Base-by-base conservation (phyloP, 2,113 vertebrate species). In the Catharus fuscescens region DNA sequence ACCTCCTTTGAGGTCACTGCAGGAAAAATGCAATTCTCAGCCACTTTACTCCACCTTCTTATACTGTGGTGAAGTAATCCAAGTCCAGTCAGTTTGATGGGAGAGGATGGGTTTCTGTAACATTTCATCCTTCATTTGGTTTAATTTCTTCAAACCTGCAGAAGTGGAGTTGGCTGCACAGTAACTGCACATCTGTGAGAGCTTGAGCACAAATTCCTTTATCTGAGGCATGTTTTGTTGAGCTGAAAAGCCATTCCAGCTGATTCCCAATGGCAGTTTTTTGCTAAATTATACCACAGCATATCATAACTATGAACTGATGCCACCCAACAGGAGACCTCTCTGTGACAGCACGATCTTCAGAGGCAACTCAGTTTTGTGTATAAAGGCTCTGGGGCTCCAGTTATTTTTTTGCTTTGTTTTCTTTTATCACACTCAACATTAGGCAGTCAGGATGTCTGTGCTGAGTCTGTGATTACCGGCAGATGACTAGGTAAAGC, bases 41-140 rank as follows among this genome's bases (percentile, higher is more conserved):
- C 19, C 50, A 29, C 31, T 86, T 26, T 8, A 73, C 12, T 88
- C 31, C 18, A 59, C 31, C 12, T 4, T 19, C 1, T 2, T 14
- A 24, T 48, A 44, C 17, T 57, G 21, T 17, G 17, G 14, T 52
- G 18, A 64, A 83, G 36, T 38, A 23, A 25, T 31, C 25, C 0
- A 11, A 60, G 23, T 50, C 80, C 1, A 1, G 19, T 62, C 1
- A 2, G 19, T 62, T 78, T 83, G 26, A 20, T 1, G 5, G n/a
- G 26, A 77, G 12, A 40, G 10, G 14, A 6, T 79, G 54, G 31
- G 73, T 92, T 88, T 78, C 48, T 72, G 12, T 69, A 61, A n/a
- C 0, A 3, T 38, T 86, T 74, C 28, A 14, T 77, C 23, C 40
- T 67, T 60, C 5, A 2, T 53, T 79, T 73, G 31, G 14, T 15